Evolutionary conservation across 2,797 vertebrate genomes (phyloP), one percentile per base, ranked within the genome.

Genomic region (Protonibea diacanthus): DNA sequence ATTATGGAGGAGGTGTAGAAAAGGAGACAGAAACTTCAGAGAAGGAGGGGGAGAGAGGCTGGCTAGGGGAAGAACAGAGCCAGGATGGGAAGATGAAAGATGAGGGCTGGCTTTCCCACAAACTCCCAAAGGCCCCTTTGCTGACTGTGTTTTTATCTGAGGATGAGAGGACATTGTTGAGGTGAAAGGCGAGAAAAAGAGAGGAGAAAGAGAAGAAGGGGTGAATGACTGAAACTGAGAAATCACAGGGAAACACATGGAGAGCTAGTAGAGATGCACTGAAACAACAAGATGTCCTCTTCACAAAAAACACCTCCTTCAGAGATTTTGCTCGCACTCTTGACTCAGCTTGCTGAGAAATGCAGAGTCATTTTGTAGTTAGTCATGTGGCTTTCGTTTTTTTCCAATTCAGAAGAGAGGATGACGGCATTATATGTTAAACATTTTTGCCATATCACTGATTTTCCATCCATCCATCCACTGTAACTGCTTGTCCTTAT

Each of bases 61-160:
- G 29, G 74, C 52, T 71, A 55, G 77, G 59, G 71, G 17, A 71
- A 82, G 83, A 83, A 68, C 63, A 61, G 80, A 80, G 76, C 53
- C 45, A 20, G 74, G 86, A 89, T 88, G 79, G 74, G 80, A 78
- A 86, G 90, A 94, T 95, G 94, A 95, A 93, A 89, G 91, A 95
- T 94, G 94, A 95, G 92, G 83, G 58, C 73, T 88, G 87, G 82
- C 88, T 94, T 94, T 93, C 89, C 89, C 87, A 89, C 85, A 85
- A 87, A 92, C 89, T 92, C 95, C 91, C 89, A 89, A 58, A 91
- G 93, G 91, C 81, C 84, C 60, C 80, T 85, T 83, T 93, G 93
- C 94, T 95, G 95, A 95, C 93, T 93, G 84, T 76, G 91, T 89
- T 91, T 94, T 93, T 93, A 92, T 91, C 74, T 23, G 71, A 91